Conservation (phyloP, 2,113 vertebrate species). For the Myotis yumanensis region DNA sequence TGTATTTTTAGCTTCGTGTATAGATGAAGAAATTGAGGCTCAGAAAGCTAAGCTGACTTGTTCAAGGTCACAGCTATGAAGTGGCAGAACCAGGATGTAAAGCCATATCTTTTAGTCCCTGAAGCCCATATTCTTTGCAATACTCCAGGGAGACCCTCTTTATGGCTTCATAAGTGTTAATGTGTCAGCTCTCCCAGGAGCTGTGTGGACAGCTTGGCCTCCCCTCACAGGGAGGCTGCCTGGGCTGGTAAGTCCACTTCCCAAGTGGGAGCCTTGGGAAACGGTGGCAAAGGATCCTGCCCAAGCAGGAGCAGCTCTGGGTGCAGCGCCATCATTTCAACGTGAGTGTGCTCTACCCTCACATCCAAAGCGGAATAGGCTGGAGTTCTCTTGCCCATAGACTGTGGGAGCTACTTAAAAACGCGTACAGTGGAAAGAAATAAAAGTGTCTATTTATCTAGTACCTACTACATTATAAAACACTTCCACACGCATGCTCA, state of each 20-base stretch:
- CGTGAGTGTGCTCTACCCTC: background rate
- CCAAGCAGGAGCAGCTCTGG: background rate
- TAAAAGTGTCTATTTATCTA: background rate
- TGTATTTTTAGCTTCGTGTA: background rate
- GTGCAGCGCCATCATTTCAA: background rate
- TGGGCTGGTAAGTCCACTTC: background rate
- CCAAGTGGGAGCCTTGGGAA: background rate
- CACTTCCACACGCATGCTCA: background rate
- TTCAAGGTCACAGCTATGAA: constrained; percentile 17
- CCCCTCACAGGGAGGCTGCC: background rate
- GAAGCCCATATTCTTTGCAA: background rate
- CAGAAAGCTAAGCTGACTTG: background rate
- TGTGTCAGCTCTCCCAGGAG: background rate
- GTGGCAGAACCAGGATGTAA: background rate
- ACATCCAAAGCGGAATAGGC: background rate
- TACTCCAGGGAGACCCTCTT: background rate
- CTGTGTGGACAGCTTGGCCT: background rate
- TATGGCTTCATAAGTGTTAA: background rate
- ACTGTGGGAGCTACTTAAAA: background rate
- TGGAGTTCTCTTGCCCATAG: background rate
- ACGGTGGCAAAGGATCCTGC: background rate
- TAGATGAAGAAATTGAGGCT: constrained; percentile 9
- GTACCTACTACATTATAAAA: background rate
- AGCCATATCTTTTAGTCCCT: background rate
- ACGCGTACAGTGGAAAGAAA: background rate